Base-by-base conservation (phyloP, 2,888 invertebrate species). In the Drosophila atripex region DNA sequence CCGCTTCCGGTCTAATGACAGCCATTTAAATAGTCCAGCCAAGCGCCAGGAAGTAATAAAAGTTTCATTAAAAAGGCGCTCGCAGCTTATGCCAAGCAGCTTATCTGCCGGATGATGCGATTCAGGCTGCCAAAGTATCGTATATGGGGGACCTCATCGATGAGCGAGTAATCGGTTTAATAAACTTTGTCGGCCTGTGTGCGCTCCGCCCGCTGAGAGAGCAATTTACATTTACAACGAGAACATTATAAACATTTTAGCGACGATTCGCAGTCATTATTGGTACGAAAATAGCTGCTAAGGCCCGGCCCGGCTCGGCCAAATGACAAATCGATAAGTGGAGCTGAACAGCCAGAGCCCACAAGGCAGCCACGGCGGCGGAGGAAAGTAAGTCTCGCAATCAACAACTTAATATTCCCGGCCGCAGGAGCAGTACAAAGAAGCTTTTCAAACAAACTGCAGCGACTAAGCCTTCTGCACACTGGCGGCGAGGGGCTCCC, bases 11-110 rank as follows among this genome's bases (percentile, higher is more conserved):
- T 88, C 69, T 50, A 69, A 63, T 68, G 79, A 71, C 35, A 52
- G 69, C 71, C 60, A 80, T 78, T 85, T 57, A 55, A 71, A 72
- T 38, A 64, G 60, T 60, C 64, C 61, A 23, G 38, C 59, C n/a
- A 53, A 70, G 56, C 56, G 68, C 55, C 70, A 57, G 72, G 75
- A 86, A 69, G 86, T 65, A 79, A 86, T 82, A 86, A 86, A 86
- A 76, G 63, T 83, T 79, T 76, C 71, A 76, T 65, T 71, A 52
- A 76, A 73, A 53, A 71, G 65, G 60, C 55, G 61, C 72, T 73
- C 55, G 58, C 63, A 76, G 71, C 78, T 38, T 83, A 63, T 65
- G 54, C 39, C 69, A 74, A 80, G 76, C 76, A 38, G 83, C 79
- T 88, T 88, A 88, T 83, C 88, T 76, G 66, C 23, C 61, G 54